Base-by-base conservation (phyloP, 2,113 vertebrate genomes). In the Dipodomys merriami region DNA sequence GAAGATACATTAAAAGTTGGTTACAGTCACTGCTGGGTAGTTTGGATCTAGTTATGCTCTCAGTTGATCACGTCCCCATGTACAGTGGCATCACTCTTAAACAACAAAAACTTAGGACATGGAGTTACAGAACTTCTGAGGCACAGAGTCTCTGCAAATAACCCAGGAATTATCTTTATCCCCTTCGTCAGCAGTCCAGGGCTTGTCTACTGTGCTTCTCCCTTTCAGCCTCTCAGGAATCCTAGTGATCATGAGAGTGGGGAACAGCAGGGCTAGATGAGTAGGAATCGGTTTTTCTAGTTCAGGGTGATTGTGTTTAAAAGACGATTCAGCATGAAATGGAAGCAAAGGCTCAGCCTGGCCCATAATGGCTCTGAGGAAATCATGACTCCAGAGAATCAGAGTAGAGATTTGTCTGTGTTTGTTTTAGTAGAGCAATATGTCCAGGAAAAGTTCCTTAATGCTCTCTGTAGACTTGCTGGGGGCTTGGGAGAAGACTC, bases 131-230 rank as follows among this genome's bases (percentile, higher is more conserved):
- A 77, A 18, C 30, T 83, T 84, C 60, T 46, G 65, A 92, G 62
- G 29, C 91, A 79, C 77, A 88, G 46, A 92, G 68, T 79, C 82
- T 67, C 72, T 78, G 20, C 46, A 83, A 39, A 65, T 65, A 76
- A 49, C 86, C 74, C 67, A 81, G 44, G 71, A 49, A 27, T 49
- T 86, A n/a, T 49, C 46, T 44, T 68, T 64, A 22, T 23, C 27
- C 15, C n/a, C 30, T 76, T 80, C 30, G 11, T 69, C 12, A 20
- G 49, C 27, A 20, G 76, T 83, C 82, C 33, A 33, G 46, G 67
- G n/a, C 76, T 68, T 0, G 4, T 25, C 74, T 35, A 16, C 35
- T 46, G n/a, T 7, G 74, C 33, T 19, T 72, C 78, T 94, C 33
- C 74, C 35, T 69, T 64, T 10, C 0, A 0, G 10, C 49, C 67